Evolutionary conservation across 2,113 vertebrate species (phyloP).

Genomic region (Smithornis capensis): DNA sequence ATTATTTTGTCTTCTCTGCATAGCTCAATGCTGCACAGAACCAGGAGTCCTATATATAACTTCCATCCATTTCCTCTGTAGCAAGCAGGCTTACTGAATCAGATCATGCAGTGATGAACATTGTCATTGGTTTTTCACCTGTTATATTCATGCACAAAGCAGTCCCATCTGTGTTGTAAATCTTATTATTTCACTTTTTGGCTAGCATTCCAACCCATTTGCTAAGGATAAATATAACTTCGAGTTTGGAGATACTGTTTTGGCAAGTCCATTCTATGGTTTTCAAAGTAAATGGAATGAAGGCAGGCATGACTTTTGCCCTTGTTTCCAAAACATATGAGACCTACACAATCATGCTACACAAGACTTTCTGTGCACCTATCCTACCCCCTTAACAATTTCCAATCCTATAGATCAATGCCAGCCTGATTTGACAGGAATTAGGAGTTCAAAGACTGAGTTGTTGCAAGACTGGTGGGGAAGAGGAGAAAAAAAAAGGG

Average conservation of each 20-base stretch:
- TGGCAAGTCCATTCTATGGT: neutral
- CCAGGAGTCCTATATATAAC: neutral
- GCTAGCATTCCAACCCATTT: neutral
- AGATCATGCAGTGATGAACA: neutral
- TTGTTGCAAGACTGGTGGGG: neutral
- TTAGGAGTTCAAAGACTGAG: neutral
- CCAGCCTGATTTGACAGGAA: neutral
- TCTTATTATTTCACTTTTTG: neutral
- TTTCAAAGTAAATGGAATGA: neutral
- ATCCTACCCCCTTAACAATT: neutral
- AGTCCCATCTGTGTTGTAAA: neutral
- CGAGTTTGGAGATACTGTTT: neutral
- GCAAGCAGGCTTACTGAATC: neutral
- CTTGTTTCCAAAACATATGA: neutral
- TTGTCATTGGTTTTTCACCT: neutral
- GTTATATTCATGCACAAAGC: neutral
- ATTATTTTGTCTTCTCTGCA: neutral
- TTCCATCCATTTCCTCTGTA: neutral
- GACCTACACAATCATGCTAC: neutral
- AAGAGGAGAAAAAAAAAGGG: rapidly evolving
- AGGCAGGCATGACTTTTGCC: neutral
- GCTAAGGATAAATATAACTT: neutral
- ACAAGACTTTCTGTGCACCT: neutral
- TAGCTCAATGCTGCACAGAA: neutral
- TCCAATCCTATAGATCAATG: neutral